Percentiles rank a stretch among this genome's conserved stretches.
These are phyloP conservation scores for Alviniconcha strummeri DNA, from an alignment of 2,888 invertebrate species.

Conservation along the genomic window DNA sequence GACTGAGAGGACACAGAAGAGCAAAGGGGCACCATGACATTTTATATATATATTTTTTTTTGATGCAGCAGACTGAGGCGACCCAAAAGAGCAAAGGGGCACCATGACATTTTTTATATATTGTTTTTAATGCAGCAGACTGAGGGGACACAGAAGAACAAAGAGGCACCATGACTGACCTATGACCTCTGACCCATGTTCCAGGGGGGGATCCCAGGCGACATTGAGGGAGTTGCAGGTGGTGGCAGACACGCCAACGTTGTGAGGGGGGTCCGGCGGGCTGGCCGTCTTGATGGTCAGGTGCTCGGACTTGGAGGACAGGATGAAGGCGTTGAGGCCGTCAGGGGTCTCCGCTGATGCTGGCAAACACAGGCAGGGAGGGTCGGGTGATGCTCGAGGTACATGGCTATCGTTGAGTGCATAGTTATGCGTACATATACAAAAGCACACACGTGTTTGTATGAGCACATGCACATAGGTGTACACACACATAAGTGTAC, in stretches of 20 bases:
- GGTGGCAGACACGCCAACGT: constrained; percentile 68
- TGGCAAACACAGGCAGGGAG: constrained; percentile 20
- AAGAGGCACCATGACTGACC: constrained; percentile 49
- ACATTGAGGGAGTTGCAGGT: constrained; percentile 70
- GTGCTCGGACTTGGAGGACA: constrained; percentile 69
- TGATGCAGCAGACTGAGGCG: too few relatives aligned
- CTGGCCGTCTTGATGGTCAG: constrained; percentile 67
- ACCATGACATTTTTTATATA: too few relatives aligned
- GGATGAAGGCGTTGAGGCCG: constrained; percentile 66
- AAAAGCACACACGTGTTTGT: too few relatives aligned
- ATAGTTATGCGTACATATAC: too few relatives aligned
- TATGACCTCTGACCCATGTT: constrained; percentile 70
- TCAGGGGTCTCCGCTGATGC: constrained; percentile 48
- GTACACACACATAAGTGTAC: neutral
- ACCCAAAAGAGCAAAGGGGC: too few relatives aligned
- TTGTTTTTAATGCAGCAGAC: too few relatives aligned
- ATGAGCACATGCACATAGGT: neutral
- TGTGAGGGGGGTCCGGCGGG: constrained; percentile 70
- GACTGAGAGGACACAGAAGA: too few relatives aligned
- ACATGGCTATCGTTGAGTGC: too few relatives aligned
- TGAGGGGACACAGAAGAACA: too few relatives aligned
- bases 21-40: constrained; percentile 26
- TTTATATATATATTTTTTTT: too few relatives aligned
- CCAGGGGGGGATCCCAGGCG: constrained; percentile 71
- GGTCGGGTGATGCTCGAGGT: too few relatives aligned